Base-by-base conservation (phyloP, 2,113 vertebrate genomes). In the Silurus meridionalis region DNA sequence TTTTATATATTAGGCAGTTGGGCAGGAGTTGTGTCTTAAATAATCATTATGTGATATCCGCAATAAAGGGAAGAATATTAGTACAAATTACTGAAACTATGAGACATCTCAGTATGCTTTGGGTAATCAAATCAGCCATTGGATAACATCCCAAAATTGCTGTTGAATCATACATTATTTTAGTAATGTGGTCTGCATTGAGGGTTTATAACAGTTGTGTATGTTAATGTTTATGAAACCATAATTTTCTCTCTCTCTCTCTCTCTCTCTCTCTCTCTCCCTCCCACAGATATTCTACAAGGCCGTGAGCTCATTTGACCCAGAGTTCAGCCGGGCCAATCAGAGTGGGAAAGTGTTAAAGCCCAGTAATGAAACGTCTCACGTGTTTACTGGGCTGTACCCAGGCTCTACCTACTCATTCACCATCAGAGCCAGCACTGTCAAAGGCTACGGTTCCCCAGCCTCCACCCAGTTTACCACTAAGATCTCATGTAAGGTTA, bases 361-460 rank as follows among this genome's bases (percentile, higher is more conserved):
- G 93, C 92, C 93, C 28, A 97, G 97, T 91, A 99, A 99, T 89
- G 98, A 99, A 95, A 99, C 97, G 0, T 96, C 96, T 71, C 97
- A 97, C 80, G 89, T 97, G 61, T 99, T 99, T 88, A 94, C 93
- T 5, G 96, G 97, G 80, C 93, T 99, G 4, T 97, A 95, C 90
- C 98, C 98, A 0, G 98, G 97, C 69, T 98, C 97, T 85, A 99
- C 98, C 2, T 99, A 99, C 92, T 97, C 97, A 89, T 99, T 99
- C 86, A 98, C 97, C 89, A 96, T 99, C 91, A 95, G 95, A 92
- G 98, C 98, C 67, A 98, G 97, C 90, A 99, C 98, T 17, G 92
- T 97, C 1, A 99, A 99, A 90, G 98, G 98, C 72, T 99, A 97
- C 4, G 98, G 98, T n/a, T 95, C 96, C 0, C 96, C 97, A 0